Percentiles rank a stretch among this genome's conserved stretches.
Conservation (phyloP, 2,797 vertebrate genomes). For the Urophycis tenuis region DNA sequence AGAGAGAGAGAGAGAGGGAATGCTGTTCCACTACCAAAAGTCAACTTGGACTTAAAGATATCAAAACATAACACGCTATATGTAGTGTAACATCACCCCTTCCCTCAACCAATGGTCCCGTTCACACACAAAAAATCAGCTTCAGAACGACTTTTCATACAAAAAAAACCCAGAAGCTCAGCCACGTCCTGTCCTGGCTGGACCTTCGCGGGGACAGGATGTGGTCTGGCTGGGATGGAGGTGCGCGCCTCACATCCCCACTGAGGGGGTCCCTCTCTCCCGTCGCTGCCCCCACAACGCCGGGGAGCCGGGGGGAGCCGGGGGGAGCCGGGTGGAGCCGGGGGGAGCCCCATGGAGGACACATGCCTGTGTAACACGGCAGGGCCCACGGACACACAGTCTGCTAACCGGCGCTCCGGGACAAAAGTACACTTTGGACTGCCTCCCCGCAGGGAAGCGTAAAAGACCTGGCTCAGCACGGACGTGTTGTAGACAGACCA, state of each 20-base stretch:
- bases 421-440: conserved; percentile 42
- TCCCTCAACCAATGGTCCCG: background rate
- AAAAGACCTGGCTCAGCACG: conserved; percentile 59
- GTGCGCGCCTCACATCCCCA: no score
- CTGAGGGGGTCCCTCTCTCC: no score
- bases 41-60: background rate
- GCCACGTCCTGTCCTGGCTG: background rate
- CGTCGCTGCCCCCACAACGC: background rate
- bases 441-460: conserved; percentile 45
- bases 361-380: background rate
- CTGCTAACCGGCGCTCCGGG: conserved; percentile 18
- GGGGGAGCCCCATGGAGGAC: background rate
- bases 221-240: background rate
- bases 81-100: background rate
- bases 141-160: background rate
- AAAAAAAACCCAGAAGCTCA: background rate
- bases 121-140: background rate
- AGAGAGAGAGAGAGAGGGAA: no score
- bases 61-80: background rate
- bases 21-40: no score
- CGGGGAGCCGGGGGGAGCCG: background rate
- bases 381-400: background rate
- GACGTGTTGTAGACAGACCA: conserved; percentile 33
- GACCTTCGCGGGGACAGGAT: background rate
- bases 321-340: background rate